Evolutionary conservation across 2,113 vertebrate genomes (phyloP).

Genomic region (Hemicordylus capensis): DNA sequence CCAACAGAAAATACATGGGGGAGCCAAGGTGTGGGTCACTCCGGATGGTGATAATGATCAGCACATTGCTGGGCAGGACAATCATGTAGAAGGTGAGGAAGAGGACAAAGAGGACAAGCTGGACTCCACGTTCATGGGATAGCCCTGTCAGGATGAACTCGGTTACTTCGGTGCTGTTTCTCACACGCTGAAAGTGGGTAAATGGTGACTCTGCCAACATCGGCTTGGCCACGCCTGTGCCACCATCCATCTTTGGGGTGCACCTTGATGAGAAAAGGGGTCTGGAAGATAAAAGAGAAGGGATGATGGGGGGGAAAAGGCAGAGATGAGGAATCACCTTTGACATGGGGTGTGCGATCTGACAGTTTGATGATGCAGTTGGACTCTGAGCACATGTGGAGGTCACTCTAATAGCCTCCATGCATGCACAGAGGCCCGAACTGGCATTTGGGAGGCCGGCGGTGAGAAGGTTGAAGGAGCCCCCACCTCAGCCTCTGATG

Average conservation of each 20-base stretch:
- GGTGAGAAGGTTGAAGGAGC: too few relatives aligned
- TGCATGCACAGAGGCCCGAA: too few relatives aligned
- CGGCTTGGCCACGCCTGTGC: background rate
- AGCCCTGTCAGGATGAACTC: constrained; percentile 68
- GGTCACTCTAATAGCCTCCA: too few relatives aligned
- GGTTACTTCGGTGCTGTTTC: constrained; percentile 58
- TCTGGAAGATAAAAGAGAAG: background rate
- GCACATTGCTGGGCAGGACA: constrained; percentile 74
- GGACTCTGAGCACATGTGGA: too few relatives aligned
- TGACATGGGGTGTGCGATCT: too few relatives aligned
- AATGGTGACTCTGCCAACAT: background rate
- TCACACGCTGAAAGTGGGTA: background rate
- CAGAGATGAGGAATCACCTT: background rate
- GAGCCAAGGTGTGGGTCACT: constrained; percentile 69
- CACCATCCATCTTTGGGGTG: background rate
- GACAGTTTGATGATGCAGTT: too few relatives aligned
- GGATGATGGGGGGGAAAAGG: too few relatives aligned
- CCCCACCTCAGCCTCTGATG: too few relatives aligned
- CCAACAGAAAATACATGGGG: constrained; percentile 80
- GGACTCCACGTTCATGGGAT: constrained; percentile 61
- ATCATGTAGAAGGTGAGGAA: constrained; percentile 74
- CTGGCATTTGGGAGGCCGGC: too few relatives aligned
- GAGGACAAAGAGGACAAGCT: constrained; percentile 66
- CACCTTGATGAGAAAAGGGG: background rate
- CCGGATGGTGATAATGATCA: constrained; percentile 76